Percentiles rank a stretch among this genome's conserved stretches.
These are phyloP conservation scores for Conus betulinus DNA, from an alignment of 1,140 invertebrate species.

Conservation along the genomic window DNA sequence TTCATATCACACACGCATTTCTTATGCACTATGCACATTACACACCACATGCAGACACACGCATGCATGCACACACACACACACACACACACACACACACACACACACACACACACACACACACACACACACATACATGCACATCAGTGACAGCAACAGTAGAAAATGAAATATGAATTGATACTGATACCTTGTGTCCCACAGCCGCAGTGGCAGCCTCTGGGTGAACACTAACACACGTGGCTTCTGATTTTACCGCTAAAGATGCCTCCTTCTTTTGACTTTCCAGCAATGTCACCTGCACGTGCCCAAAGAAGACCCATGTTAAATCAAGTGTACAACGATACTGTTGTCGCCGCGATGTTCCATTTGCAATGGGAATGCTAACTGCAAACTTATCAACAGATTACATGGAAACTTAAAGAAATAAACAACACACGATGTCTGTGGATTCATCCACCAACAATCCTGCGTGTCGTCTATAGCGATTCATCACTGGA, in stretches of 20 bases:
- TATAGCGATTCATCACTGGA: too few relatives aligned
- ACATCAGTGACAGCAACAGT: conserved; percentile 85
- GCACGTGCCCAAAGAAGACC: conserved; percentile 43
- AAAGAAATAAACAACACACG: too few relatives aligned
- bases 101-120: background rate
- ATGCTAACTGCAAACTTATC: too few relatives aligned
- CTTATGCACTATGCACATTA: too few relatives aligned
- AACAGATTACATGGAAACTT: too few relatives aligned
- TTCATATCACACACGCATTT: too few relatives aligned
- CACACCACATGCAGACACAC: background rate
- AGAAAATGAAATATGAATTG: conserved; percentile 77
- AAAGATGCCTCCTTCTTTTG: conserved; percentile 77
- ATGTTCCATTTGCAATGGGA: too few relatives aligned
- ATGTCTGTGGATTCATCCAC: too few relatives aligned
- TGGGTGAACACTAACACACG: conserved; percentile 84
- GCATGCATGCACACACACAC: background rate
- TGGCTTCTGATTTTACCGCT: conserved; percentile 89
- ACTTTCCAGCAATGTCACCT: conserved; percentile 85
- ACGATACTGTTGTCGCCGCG: too few relatives aligned
- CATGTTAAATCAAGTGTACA: too few relatives aligned
- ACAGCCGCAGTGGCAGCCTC: conserved; percentile 84
- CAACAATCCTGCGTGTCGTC: too few relatives aligned
- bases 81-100: background rate
- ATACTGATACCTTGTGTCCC: conserved; percentile 75
- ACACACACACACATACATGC: background rate